Conservation (phyloP, 2,888 invertebrate genomes). For the Prosopocoilus inquinatus region DNA sequence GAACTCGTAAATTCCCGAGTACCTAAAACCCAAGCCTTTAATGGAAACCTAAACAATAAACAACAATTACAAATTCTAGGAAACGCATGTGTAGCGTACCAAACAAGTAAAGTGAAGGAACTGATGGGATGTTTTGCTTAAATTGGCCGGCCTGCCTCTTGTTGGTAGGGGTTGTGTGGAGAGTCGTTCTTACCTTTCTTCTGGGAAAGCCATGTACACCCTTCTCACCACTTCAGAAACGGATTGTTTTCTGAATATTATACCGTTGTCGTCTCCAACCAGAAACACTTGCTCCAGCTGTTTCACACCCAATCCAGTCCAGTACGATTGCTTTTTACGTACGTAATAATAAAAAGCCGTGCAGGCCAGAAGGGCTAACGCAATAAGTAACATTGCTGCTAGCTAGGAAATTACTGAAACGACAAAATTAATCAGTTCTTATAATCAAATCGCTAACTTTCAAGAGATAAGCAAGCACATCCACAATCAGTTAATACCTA, state of each 20-base stretch:
- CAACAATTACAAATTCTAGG: no score
- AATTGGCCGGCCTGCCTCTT: no score
- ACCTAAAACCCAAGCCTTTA: conserved; percentile 22
- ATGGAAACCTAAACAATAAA: background rate
- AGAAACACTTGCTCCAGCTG: background rate
- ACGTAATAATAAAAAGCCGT: background rate
- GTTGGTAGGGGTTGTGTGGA: no score
- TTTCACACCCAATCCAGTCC: background rate
- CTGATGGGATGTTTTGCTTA: no score
- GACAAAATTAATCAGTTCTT: no score
- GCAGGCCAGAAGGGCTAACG: background rate
- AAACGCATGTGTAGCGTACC: no score
- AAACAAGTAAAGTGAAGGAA: no score
- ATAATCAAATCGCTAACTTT: no score
- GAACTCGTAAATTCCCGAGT: conserved; percentile 31
- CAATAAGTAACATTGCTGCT: background rate
- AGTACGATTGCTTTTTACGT: background rate
- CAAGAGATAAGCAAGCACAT: no score
- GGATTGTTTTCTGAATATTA: no score
- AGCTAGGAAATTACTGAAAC: no score
- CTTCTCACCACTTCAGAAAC: background rate
- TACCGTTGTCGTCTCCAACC: background rate
- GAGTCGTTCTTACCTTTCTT: background rate
- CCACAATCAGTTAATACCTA: no score
- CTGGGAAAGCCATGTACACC: background rate